Conservation (phyloP, 2,888 invertebrate species). For the Chrysopilus asiliformis region DNA sequence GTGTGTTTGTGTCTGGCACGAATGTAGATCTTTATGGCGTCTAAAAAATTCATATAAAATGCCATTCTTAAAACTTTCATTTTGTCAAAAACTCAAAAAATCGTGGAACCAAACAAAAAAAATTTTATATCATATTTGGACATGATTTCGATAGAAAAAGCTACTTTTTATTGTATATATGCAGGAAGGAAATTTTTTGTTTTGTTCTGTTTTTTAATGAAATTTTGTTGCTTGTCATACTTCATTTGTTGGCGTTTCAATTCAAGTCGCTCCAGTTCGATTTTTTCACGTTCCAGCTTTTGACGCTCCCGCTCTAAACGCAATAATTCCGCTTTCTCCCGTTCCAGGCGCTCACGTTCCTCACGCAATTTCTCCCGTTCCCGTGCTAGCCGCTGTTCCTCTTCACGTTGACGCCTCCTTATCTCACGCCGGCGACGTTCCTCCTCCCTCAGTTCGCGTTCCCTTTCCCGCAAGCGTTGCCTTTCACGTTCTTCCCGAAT, state of each 20-base stretch:
- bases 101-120: too few relatives aligned
- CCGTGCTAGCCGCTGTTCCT: conserved; percentile 66
- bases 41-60: too few relatives aligned
- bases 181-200: too few relatives aligned
- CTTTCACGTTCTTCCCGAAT: conserved; percentile 68
- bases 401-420: conserved; percentile 70
- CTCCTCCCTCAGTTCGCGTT: conserved; percentile 65
- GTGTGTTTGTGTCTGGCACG: too few relatives aligned
- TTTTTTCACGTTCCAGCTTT: conserved; percentile 57
- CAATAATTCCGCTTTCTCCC: conserved; percentile 73
- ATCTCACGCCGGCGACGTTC: conserved; percentile 63
- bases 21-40: too few relatives aligned
- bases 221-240: conserved; percentile 31
- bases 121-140: too few relatives aligned
- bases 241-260: conserved; percentile 66
- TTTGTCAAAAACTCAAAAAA: too few relatives aligned
- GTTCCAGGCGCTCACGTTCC: conserved; percentile 77
- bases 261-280: conserved; percentile 69
- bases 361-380: conserved; percentile 68
- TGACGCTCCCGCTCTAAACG: conserved; percentile 75
- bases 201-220: too few relatives aligned
- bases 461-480: conserved; percentile 67
- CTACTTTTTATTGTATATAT: too few relatives aligned
- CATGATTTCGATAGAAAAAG: too few relatives aligned
- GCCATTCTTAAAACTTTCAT: too few relatives aligned